These are phyloP conservation scores for Polyommatus icarus DNA, from an alignment of 2,888 invertebrate species.

Conservation along the genomic window DNA sequence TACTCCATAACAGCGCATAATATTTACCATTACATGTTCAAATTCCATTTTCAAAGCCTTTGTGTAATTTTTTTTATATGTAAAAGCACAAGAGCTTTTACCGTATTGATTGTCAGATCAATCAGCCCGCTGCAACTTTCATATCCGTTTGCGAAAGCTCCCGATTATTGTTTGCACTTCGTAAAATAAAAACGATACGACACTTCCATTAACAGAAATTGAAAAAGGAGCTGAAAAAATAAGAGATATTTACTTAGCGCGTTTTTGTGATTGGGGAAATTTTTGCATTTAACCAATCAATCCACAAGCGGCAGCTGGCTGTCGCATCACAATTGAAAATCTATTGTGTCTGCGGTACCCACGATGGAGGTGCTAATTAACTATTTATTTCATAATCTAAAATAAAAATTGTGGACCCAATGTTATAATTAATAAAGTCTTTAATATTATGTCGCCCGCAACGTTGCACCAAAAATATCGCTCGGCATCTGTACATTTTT, in stretches of 20 bases:
- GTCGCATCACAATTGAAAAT: no score
- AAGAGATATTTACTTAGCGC: background rate
- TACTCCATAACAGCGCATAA: background rate
- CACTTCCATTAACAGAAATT: conserved; percentile 6
- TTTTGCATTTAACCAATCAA: no score
- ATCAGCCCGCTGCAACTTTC: conserved; percentile 20
- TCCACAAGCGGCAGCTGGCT: no score
- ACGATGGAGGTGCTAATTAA: no score
- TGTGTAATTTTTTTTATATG: background rate
- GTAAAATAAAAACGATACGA: conserved; percentile 21
- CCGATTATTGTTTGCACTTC: conserved; percentile 27
- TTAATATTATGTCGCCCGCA: no score
- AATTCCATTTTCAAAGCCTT: background rate
- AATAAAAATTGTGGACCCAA: no score
- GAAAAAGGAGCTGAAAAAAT: background rate
- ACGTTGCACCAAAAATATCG: no score
- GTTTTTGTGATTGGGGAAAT: background rate
- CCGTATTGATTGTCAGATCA: conserved; percentile 30
- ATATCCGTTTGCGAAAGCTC: conserved; percentile 27
- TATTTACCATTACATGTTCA: background rate
- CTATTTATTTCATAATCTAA: no score
- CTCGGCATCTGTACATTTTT: no score
- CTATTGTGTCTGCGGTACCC: no score
- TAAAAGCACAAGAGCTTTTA: conserved; percentile 4
- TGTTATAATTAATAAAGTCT: no score